These are phyloP conservation scores for Drymodes brunneopygia DNA, from an alignment of 2,113 vertebrate genomes.

Conservation along the genomic window DNA sequence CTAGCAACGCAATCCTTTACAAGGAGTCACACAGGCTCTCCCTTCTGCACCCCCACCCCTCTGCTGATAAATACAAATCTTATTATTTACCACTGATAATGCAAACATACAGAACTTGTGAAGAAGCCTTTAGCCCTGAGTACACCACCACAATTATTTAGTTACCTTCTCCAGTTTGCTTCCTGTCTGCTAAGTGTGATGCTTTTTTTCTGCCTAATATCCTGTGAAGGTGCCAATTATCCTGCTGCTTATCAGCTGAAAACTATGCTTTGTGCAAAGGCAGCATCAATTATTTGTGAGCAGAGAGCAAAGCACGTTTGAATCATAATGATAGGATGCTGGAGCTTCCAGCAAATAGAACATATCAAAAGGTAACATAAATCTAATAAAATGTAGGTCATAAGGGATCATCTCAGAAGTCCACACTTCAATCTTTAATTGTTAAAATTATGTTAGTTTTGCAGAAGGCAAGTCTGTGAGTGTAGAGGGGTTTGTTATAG, in stretches of 20 bases:
- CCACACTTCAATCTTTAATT: constrained; percentile 60
- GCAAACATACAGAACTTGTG: constrained; percentile 17
- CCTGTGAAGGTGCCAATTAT: constrained; percentile 73
- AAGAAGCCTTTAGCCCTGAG: constrained; percentile 14
- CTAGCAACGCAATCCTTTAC: background rate
- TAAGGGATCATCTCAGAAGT: constrained; percentile 68
- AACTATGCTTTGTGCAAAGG: constrained; percentile 71
- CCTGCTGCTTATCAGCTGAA: constrained; percentile 73
- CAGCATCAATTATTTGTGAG: constrained; percentile 80
- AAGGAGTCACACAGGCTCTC: background rate
- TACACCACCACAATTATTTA: constrained; percentile 30
- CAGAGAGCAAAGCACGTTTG: constrained; percentile 67
- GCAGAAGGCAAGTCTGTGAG: constrained; percentile 17
- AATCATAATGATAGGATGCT: constrained; percentile 70
- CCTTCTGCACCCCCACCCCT: background rate
- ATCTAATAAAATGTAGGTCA: constrained; percentile 67
- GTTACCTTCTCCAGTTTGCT: constrained; percentile 54
- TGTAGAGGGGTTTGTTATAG: background rate
- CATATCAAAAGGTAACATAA: constrained; percentile 68
- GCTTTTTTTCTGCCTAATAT: constrained; percentile 55
- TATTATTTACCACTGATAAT: constrained; percentile 32
- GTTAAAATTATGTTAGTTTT: constrained; percentile 56
- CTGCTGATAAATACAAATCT: background rate
- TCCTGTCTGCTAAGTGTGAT: constrained; percentile 59
- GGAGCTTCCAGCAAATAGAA: constrained; percentile 68